These are phyloP conservation scores for Acrobeloides nanus DNA, from an alignment of 2,888 invertebrate genomes.

Conservation along the genomic window DNA sequence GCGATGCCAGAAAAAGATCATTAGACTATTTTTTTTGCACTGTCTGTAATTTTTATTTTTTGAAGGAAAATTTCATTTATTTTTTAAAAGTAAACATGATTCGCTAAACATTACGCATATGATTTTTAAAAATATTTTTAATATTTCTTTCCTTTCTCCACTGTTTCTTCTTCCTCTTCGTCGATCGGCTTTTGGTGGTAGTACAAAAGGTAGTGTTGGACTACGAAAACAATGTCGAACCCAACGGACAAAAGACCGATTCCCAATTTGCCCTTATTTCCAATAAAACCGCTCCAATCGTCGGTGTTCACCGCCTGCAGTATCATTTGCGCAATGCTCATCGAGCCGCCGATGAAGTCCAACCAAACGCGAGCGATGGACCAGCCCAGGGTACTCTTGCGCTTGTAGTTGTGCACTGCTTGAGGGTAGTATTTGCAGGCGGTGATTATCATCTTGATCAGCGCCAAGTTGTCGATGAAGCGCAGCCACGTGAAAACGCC, in stretches of 20 bases:
- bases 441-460: constrained; percentile 86
- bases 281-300: constrained; percentile 77
- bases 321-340: constrained; percentile 92
- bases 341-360: constrained; percentile 84
- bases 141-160: too few relatives aligned
- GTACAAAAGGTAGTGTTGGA: constrained; percentile 92
- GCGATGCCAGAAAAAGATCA: too few relatives aligned
- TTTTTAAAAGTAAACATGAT: too few relatives aligned
- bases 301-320: constrained; percentile 25
- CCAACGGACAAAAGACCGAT: constrained; percentile 88
- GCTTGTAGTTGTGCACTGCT: constrained; percentile 88
- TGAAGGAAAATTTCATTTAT: too few relatives aligned
- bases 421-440: constrained; percentile 95
- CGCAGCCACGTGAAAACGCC: constrained; percentile 74
- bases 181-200: too few relatives aligned
- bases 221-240: constrained; percentile 90
- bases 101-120: too few relatives aligned
- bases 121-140: too few relatives aligned
- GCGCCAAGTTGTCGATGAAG: constrained; percentile 87
- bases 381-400: constrained; percentile 95
- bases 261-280: constrained; percentile 95
- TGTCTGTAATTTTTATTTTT: too few relatives aligned
- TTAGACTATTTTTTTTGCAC: too few relatives aligned
- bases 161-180: too few relatives aligned
- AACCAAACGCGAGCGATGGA: constrained; percentile 93